Base-by-base conservation (phyloP, 2,888 invertebrate species). In the Lathronympha strigana region DNA sequence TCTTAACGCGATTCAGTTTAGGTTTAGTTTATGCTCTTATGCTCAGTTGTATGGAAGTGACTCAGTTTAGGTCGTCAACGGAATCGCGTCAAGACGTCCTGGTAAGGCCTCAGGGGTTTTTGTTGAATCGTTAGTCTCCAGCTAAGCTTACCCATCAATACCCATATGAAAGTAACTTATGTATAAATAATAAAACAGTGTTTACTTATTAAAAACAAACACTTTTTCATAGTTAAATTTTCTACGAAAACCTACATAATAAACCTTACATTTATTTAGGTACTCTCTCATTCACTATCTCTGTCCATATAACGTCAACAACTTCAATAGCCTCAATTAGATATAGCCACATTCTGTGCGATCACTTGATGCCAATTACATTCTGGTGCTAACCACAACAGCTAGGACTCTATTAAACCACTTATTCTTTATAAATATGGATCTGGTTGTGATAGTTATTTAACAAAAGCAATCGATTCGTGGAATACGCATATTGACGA, bases 251-350 rank as follows among this genome's bases (percentile, higher is more conserved):
- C n/a, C 5, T 2, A 19, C 5, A 45, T 47, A n/a, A n/a, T n/a
- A n/a, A n/a, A n/a, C n/a, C n/a, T n/a, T n/a, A n/a, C n/a, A 17
- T 40, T 40, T 40, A 9, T 17, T 36, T 38, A 15, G 11, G 11
- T 49, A 6, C 33, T 21, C 15, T 58, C 33, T 58, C 23, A 19
- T 3, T 5, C 19, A n/a, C 43, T 33, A 4, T 40, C 43, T 36
- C 19, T 58, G 51, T 4, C 19, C 25, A 58, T 36, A 63, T 66
- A 58, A 60, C 63, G 69, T 62, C 50, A 38, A 61, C 28, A 54
- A 55, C 67, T 40, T 72, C 73, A 73, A 72, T 73, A 72, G 71
- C 66, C 68, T 69, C 70, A 73, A 73, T 72, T 72, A 71, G 53
- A 64, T 33, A 51, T 64, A 61, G 66, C 62, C 66, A 66, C 60